Evolutionary conservation across 2,797 vertebrate genomes (phyloP), one percentile per base, ranked within the genome.

Genomic region (Champsocephalus gunnari): DNA sequence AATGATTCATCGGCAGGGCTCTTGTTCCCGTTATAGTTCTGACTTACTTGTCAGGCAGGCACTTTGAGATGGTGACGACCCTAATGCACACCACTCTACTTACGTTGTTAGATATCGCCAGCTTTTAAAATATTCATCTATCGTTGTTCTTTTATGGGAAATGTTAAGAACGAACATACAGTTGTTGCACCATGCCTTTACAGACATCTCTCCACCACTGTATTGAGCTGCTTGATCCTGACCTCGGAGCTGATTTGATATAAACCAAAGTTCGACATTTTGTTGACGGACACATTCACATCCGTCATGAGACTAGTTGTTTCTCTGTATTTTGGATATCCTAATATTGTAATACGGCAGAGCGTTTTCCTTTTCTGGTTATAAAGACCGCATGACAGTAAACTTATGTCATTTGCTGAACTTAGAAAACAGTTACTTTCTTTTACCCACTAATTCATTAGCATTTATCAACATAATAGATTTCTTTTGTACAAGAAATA

Each of bases 21-120:
- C 55, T 43, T 45, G 8, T 41, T 51, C 67, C n/a, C 45, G 53
- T 68, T 84, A 84, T 66, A 81, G 84, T 82, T 76, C 59, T 57
- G 43, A 69, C 32, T 72, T 19, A 57, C 57, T 79, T 80, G n/a
- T 74, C 44, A 63, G 56, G 28, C 16, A 13, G 44, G 12, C 38
- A 9, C 21, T 74, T 49, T 49, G 45, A 79, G 65, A 58, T 38
- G n/a, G 43, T 63, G 49, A 74, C n/a, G 45, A 41, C 16, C 13
- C 13, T 60, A 45, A 54, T 32, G 3, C 44, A 16, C 8, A 45
- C 11, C 28, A n/a, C 45, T 62, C 13, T 41, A 12, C 24, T 73
- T 17, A 34, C 19, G 34, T 45, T 21, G 32, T 63, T 34, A 1
- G 9, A 56, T 50, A 11, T 38, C 9, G 34, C 34, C 34, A 12